Base-by-base conservation (phyloP, 2,113 vertebrate species). In the Antechinus stuartii region DNA sequence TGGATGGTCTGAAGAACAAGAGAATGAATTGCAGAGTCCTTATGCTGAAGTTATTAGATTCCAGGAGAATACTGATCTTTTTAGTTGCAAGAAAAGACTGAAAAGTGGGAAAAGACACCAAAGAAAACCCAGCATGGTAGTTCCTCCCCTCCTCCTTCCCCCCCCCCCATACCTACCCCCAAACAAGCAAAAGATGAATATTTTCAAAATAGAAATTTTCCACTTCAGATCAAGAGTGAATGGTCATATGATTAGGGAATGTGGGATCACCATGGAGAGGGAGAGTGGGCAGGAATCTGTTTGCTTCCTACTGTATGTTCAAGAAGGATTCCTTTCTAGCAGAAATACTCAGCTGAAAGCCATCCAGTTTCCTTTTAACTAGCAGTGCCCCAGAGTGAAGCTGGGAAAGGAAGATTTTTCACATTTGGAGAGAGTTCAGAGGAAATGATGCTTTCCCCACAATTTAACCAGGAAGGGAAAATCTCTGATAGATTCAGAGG, bases 201-300 rank as follows among this genome's bases (percentile, higher is more conserved):
- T 84, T 84, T 84, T 84, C 19, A 22, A 84, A 84, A 84, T 8
- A 23, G n/a, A 84, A 84, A 42, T 1, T 68, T 7, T n/a, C 57
- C 68, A 84, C 19, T 84, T 6, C 19, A 84, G 68, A n/a, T 84
- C 68, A 84, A 84, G 19, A 22, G 68, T 84, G n/a, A 84, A 35
- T 84, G n/a, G n/a, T 84, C 68, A 84, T 42, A 84, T 84, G 68
- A 84, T 84, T 84, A 84, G 68, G 68, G 68, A 84, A 84, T 84
- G 68, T 42, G n/a, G 68, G 68, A 42, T 22, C 68, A 42, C 68
- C 68, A 76, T 76, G 68, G n/a, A 84, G n/a, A 84, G 68, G n/a
- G 68, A 84, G 68, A 84, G 68, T 42, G 19, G 68, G 68, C 16
- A 42, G 68, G 19, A 42, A 84, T 84, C 68, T 84, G 68, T 42